These are phyloP conservation scores for Cantharis lateralis DNA, from an alignment of 2,888 invertebrate genomes.

Conservation along the genomic window DNA sequence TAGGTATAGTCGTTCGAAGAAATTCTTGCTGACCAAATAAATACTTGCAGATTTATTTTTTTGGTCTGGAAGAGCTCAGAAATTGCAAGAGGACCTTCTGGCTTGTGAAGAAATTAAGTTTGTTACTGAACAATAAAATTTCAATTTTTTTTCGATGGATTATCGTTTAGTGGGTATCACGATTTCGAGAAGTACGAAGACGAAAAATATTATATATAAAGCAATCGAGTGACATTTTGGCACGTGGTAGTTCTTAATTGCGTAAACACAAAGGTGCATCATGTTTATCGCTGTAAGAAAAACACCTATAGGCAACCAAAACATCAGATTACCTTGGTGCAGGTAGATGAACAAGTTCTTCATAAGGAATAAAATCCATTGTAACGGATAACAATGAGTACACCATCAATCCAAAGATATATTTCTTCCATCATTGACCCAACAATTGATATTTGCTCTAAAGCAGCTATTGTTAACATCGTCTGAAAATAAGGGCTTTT, in stretches of 20 bases:
- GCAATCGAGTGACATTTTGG: neutral
- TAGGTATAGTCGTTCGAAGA: conserved; percentile 34
- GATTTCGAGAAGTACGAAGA: neutral
- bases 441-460: too few relatives aligned
- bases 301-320: neutral
- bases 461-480: too few relatives aligned
- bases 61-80: too few relatives aligned
- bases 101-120: too few relatives aligned
- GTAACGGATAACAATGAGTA: too few relatives aligned
- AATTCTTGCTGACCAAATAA: neutral
- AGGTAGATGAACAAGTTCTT: neutral
- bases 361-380: too few relatives aligned
- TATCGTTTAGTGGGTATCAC: neutral
- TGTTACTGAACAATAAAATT: neutral
- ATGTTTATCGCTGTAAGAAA: neutral
- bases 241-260: neutral
- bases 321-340: neutral
- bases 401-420: too few relatives aligned
- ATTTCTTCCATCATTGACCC: too few relatives aligned
- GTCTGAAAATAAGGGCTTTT: too few relatives aligned
- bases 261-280: neutral
- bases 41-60: neutral
- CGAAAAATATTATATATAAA: neutral
- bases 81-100: too few relatives aligned
- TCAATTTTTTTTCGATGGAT: neutral